Conservation (phyloP, 2,888 invertebrate species). For the Troilus luridus region DNA sequence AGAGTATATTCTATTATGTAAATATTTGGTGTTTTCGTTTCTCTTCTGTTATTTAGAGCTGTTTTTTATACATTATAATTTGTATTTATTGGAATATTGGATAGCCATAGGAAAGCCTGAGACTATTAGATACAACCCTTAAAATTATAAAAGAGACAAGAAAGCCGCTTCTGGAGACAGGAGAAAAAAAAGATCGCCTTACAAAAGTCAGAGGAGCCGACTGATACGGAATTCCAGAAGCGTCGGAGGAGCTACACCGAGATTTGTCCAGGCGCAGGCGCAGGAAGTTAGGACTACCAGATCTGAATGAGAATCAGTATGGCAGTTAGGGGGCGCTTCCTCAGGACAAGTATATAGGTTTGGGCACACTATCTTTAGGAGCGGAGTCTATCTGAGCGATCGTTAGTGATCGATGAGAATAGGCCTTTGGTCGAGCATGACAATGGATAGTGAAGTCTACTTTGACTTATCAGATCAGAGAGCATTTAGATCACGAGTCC, state of each 20-base stretch:
- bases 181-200: constrained; percentile 14
- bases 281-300: not conserved
- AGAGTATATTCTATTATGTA: no score
- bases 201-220: not conserved
- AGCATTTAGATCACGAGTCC: not conserved
- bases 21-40: no score
- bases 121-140: not conserved
- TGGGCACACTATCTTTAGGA: not conserved
- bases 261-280: not conserved
- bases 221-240: constrained; percentile 1
- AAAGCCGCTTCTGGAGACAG: not conserved
- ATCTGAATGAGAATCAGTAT: not conserved
- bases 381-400: not conserved
- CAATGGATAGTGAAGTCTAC: not conserved
- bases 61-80: no score
- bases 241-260: not conserved
- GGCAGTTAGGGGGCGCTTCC: not conserved
- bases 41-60: no score
- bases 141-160: not conserved
- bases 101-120: not conserved
- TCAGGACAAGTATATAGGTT: not conserved
- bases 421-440: not conserved
- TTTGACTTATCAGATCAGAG: not conserved
- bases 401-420: not conserved
- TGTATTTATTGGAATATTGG: not conserved